phyloP scores from a whole-genome alignment of 1,140 invertebrate species.

The Lepidurus arcticus region DNA sequence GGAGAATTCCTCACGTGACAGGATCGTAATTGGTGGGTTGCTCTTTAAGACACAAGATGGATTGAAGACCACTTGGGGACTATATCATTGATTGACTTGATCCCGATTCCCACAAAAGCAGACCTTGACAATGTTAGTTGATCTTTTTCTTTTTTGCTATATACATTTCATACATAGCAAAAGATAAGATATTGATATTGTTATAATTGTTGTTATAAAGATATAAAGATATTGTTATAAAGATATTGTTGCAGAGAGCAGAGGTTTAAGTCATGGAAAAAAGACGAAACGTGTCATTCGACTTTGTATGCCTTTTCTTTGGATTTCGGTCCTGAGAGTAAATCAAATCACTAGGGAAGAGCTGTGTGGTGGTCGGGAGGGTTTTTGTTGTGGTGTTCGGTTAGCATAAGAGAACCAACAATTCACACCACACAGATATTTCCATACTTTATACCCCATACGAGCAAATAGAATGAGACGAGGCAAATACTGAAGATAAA shows the following conservation, averaged over 20 bases:
- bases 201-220: too few species aligned
- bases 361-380: too few species aligned
- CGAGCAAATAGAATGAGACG: neutral
- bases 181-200: too few species aligned
- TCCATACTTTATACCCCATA: neutral
- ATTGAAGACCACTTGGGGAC: constrained; percentile 13
- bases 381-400: too few species aligned
- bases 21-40: constrained; percentile 3
- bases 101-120: neutral
- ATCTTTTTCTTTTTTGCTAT: neutral
- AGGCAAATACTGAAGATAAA: neutral
- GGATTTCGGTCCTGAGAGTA: too few species aligned
- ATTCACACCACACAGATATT: neutral
- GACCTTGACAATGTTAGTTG: neutral
- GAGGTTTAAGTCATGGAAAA: too few species aligned
- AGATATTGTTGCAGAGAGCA: too few species aligned
- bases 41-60: neutral
- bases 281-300: too few species aligned
- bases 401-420: neutral
- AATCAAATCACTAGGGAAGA: too few species aligned
- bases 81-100: constrained; percentile 14
- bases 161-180: too few species aligned
- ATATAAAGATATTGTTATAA: too few species aligned
- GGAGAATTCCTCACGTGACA: neutral
- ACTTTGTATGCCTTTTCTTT: too few species aligned